Percentiles rank a stretch among this genome's conserved stretches.
Evolutionary conservation across 2,888 invertebrate species (phyloP).

Genomic region (Coelopa pilipes): DNA sequence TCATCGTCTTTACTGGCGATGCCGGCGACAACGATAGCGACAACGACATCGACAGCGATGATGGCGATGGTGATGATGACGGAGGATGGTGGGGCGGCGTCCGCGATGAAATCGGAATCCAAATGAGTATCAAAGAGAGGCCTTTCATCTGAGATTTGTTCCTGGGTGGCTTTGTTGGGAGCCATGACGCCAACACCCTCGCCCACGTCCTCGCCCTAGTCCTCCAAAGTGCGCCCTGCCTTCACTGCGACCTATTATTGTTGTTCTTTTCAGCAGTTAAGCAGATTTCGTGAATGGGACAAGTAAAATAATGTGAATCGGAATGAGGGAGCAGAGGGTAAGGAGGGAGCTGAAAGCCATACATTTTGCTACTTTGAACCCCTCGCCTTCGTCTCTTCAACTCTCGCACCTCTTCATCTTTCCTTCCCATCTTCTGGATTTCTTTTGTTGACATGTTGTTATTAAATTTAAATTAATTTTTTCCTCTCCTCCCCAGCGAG

Average conservation of each 20-base stretch:
- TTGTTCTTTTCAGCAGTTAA: background rate
- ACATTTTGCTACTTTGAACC: background rate
- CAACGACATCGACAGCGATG: too few species aligned
- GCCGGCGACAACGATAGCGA: background rate
- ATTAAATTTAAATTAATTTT: slow-evolving; percentile 28
- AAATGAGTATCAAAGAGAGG: slow-evolving; percentile 9
- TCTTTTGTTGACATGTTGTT: slow-evolving; percentile 22
- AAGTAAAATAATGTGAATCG: slow-evolving; percentile 9
- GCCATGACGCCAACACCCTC: too few species aligned
- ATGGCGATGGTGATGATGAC: too few species aligned
- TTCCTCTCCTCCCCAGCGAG: background rate
- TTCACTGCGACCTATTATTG: background rate
- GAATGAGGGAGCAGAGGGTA: too few species aligned
- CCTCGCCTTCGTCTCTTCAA: background rate
- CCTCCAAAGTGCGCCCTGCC: too few species aligned
- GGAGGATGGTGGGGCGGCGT: too few species aligned
- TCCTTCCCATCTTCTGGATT: slow-evolving; percentile 1
- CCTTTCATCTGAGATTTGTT: slow-evolving; percentile 24
- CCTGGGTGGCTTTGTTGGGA: background rate
- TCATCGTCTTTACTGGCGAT: background rate
- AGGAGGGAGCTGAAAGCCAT: background rate
- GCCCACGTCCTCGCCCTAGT: too few species aligned
- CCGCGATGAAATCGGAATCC: background rate
- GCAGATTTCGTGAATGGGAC: slow-evolving; percentile 10
- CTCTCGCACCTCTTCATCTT: background rate